A percentile compares a stretch with the other conserved stretches of the same genome.
These are phyloP conservation scores for Sinhomidia bicolor DNA, from an alignment of 2,888 invertebrate genomes.

Conservation along the genomic window DNA sequence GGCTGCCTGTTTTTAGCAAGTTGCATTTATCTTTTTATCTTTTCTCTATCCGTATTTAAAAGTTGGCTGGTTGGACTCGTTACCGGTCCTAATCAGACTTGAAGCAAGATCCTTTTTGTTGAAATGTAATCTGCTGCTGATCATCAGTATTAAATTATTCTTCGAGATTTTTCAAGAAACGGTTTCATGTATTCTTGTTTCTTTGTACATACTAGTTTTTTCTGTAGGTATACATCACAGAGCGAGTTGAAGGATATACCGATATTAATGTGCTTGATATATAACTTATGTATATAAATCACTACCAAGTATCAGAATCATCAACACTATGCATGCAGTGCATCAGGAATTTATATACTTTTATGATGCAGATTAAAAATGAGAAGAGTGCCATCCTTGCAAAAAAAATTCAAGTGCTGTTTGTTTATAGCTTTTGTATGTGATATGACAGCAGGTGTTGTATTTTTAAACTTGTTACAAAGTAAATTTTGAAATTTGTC, in stretches of 20 bases:
- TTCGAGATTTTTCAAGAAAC: too few relatives aligned
- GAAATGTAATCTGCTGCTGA: constrained; percentile 44
- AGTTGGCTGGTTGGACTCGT: constrained; percentile 37
- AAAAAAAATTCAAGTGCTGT: too few relatives aligned
- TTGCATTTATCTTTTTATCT: neutral
- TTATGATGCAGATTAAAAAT: too few relatives aligned
- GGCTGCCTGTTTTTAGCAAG: constrained; percentile 36
- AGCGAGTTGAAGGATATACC: neutral
- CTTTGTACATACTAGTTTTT: neutral
- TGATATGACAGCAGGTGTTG: too few relatives aligned
- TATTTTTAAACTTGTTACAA: too few relatives aligned
- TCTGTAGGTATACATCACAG: neutral
- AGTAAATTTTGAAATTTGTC: neutral
- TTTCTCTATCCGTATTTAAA: neutral
- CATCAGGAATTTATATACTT: too few relatives aligned
- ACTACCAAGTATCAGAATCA: too few relatives aligned
- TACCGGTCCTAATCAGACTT: constrained; percentile 28
- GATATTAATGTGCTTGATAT: neutral
- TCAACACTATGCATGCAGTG: too few relatives aligned
- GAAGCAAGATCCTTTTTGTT: neutral
- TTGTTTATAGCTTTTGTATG: too few relatives aligned
- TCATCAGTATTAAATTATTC: constrained; percentile 66
- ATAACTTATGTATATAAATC: too few relatives aligned
- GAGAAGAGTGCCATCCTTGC: neutral
- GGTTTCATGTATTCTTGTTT: neutral